phyloP scores from a whole-genome alignment of 2,113 vertebrate species.

The Platysternon megacephalum region DNA sequence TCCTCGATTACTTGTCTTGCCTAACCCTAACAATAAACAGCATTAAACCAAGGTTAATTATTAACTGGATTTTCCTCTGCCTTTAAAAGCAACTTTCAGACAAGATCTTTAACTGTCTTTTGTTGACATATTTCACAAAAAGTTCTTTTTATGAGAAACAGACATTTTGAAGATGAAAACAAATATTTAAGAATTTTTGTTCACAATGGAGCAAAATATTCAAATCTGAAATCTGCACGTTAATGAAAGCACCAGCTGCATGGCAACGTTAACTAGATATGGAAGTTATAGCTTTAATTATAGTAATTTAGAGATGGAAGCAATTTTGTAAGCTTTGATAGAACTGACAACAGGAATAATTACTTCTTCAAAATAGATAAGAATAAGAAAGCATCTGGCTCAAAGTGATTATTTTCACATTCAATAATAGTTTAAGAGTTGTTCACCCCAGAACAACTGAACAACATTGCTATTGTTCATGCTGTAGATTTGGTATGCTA shows the following conservation, averaged over 20 bases:
- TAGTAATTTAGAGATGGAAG: conserved; percentile 82
- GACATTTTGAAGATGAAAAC: conserved; percentile 74
- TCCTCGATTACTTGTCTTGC: not conserved
- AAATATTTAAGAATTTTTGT: conserved; percentile 74
- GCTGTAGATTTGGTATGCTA: not conserved
- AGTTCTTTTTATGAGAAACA: conserved; percentile 62
- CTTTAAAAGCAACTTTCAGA: conserved; percentile 26
- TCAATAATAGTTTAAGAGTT: conserved; percentile 66
- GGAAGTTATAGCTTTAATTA: conserved; percentile 83
- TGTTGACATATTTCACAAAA: conserved; percentile 67
- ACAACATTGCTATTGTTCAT: conserved; percentile 19
- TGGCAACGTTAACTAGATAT: conserved; percentile 71
- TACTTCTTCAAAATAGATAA: conserved; percentile 76
- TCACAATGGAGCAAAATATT: conserved; percentile 74
- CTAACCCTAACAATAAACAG: not conserved
- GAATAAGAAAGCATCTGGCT: conserved; percentile 73
- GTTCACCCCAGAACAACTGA: conserved; percentile 59
- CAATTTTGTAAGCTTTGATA: conserved; percentile 69
- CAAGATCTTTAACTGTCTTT: conserved; percentile 21
- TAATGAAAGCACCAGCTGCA: conserved; percentile 81
- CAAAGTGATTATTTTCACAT: conserved; percentile 30
- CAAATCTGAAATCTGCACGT: conserved; percentile 74
- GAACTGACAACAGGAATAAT: conserved; percentile 78
- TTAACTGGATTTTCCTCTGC: conserved; percentile 1
- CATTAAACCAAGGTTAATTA: not conserved